Base-by-base conservation (phyloP, 2,113 vertebrate genomes). In the Galemys pyrenaicus region DNA sequence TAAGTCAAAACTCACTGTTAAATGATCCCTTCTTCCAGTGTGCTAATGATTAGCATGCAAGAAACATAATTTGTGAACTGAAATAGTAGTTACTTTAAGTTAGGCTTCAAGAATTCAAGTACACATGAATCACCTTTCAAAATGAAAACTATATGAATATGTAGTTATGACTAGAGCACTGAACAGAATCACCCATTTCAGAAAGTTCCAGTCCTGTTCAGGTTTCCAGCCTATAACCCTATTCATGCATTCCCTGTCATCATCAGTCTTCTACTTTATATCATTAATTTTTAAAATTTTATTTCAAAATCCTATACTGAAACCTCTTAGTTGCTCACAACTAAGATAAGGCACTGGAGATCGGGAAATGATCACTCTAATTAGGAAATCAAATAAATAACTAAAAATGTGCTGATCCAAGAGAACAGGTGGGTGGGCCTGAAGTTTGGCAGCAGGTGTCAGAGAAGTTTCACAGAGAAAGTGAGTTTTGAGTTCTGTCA, bases 301-400 rank as follows among this genome's bases (percentile, higher is more conserved):
- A 20, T 65, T 70, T 37, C 30, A 51, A 65, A 58, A 81, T 85
- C 37, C 32, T 28, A 10, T 58, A 26, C 44, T 70, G n/a, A 91
- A 84, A 64, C 9, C 16, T 37, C 19, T 22, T 58, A 79, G 37
- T 49, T 90, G 28, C 22, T 90, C 16, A 68, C 56, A 54, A 32
- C 19, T 54, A 56, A 77, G 28, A 64, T 85, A 71, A 75, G 39
- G 28, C 32, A 35, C 19, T 54, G 73, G 60, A 80, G 46, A 91
- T 44, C 60, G 4, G 9, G 80, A 89, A 77, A 13, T 46, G 24
- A 79, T 39, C 32, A 82, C 35, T 88, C 58, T 92, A n/a, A 79
- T 58, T 83, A 51, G 37, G 32, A 93, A 91, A 65, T 91, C 56
- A 94, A 89, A 22, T 54, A 46, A 75, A 44, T 49, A 73, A 70